phyloP scores from a whole-genome alignment of 2,113 vertebrate species.

The Vidua macroura region DNA sequence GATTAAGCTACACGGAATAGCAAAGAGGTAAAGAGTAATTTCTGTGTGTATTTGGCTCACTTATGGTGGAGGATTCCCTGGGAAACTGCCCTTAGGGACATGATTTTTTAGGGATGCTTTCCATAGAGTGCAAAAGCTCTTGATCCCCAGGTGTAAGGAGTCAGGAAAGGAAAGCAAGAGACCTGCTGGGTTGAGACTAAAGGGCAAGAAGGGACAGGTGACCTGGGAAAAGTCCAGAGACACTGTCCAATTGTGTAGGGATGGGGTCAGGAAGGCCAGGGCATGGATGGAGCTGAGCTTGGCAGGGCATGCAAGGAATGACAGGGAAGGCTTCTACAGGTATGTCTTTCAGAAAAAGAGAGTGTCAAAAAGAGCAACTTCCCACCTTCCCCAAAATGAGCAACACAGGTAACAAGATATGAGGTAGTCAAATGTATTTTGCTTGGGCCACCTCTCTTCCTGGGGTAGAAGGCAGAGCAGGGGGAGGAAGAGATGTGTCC shows the following conservation, averaged over 20 bases:
- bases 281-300: rapidly evolving
- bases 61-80: not conserved
- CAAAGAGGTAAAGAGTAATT: not conserved
- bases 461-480: too few relatives aligned
- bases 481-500: too few relatives aligned
- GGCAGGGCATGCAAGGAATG: not conserved
- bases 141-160: not conserved
- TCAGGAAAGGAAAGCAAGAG: not conserved
- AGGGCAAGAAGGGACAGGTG: not conserved
- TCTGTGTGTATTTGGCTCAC: not conserved
- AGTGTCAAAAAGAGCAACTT: not conserved
- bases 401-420: not conserved
- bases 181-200: not conserved
- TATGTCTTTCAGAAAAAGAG: not conserved
- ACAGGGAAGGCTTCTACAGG: not conserved
- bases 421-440: not conserved
- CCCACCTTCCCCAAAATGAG: not conserved
- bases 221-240: not conserved
- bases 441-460: not conserved
- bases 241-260: not conserved
- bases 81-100: not conserved
- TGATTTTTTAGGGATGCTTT: not conserved
- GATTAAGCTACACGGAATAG: rapidly evolving
- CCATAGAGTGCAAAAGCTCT: not conserved
- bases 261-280: not conserved